Percentiles rank a stretch among this genome's conserved stretches.
Conservation (phyloP, 1,140 invertebrate species). For the Oncopeltus fasciatus region DNA sequence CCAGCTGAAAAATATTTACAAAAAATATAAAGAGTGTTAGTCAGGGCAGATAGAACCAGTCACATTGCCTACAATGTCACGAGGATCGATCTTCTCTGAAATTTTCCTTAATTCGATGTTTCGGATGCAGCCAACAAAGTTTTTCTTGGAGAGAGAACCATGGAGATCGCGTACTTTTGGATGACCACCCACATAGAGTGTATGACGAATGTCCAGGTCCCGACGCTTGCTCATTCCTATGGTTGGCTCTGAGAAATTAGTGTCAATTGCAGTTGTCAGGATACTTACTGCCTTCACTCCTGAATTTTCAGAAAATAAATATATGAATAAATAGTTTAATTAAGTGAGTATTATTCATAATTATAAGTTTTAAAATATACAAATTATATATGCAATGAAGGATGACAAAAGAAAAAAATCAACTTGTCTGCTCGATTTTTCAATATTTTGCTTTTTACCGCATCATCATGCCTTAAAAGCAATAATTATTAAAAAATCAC, state of each 20-base stretch:
- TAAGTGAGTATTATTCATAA: no score
- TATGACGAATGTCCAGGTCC: conserved; percentile 64
- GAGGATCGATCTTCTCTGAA: conserved; percentile 39
- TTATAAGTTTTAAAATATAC: no score
- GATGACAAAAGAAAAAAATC: no score
- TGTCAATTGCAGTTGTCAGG: conserved; percentile 65
- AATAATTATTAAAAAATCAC: no score
- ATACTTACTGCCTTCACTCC: conserved; percentile 54
- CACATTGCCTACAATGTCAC: conserved; percentile 47
- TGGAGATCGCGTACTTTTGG: conserved; percentile 36
- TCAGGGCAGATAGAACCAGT: conserved; percentile 51
- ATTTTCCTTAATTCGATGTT: conserved; percentile 51
- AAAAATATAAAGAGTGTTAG: no score
- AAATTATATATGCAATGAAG: no score
- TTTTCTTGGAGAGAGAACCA: conserved; percentile 41
- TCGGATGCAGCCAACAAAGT: conserved; percentile 71
- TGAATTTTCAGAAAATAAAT: background rate
- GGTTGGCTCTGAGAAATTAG: conserved; percentile 44
- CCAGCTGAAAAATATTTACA: no score
- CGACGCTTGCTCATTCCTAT: conserved; percentile 43
- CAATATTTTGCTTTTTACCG: no score
- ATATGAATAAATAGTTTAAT: background rate
- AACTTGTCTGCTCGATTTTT: no score
- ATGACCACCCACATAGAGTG: conserved; percentile 81
- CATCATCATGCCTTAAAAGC: no score